Evolutionary conservation across 2,797 vertebrate genomes (phyloP).

Genomic region (Muscicapa striata): DNA sequence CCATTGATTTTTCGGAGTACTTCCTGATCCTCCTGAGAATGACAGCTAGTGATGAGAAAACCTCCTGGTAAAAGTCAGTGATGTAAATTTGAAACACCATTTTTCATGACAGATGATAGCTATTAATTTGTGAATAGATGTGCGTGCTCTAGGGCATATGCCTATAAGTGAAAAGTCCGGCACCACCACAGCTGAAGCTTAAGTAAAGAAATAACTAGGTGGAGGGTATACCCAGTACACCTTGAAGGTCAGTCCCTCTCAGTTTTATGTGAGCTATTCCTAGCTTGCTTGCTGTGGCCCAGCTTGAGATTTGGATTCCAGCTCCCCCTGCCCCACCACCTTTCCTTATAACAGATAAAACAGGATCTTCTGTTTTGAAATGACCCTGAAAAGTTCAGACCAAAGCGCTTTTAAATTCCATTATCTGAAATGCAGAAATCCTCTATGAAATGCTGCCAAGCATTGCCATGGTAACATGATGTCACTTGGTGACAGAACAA

Average conservation of each 20-base stretch:
- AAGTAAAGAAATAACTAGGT: not conserved
- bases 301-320: not conserved
- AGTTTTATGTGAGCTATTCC: not conserved
- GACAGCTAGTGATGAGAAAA: slow-evolving; percentile 38
- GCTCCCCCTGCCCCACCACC: not conserved
- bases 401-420: slow-evolving; percentile 25
- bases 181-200: not conserved
- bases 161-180: not conserved
- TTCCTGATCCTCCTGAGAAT: slow-evolving; percentile 37
- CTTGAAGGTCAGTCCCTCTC: not conserved
- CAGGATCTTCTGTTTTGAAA: slow-evolving; percentile 32
- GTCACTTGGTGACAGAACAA: not conserved
- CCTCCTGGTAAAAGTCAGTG: slow-evolving; percentile 23
- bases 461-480: slow-evolving; percentile 49
- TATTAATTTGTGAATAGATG: slow-evolving; percentile 27
- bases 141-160: not conserved
- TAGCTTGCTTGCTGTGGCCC: not conserved
- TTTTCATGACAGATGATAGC: slow-evolving; percentile 45
- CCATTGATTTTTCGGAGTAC: slow-evolving; percentile 22
- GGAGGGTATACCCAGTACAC: not conserved
- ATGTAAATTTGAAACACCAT: slow-evolving; percentile 23
- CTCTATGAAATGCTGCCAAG: slow-evolving; percentile 16
- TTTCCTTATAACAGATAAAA: not conserved
- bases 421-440: slow-evolving; percentile 40
- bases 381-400: slow-evolving; percentile 49